A percentile compares a stretch with the other conserved stretches of the same genome.
phyloP scores from a whole-genome alignment of 1,140 invertebrate species.

The Stenopsyche tienmushanensis region DNA sequence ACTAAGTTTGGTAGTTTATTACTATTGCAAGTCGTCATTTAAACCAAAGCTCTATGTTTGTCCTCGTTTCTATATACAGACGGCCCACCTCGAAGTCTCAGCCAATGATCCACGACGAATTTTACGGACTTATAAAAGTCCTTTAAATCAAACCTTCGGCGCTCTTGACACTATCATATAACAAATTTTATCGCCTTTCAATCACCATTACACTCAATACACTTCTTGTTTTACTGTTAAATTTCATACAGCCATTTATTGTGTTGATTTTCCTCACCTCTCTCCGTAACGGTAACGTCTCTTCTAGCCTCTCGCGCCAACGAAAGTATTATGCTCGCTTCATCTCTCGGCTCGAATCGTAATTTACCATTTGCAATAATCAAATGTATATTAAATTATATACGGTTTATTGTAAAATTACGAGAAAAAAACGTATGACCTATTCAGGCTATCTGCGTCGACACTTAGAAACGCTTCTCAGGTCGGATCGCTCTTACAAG shows the following conservation, averaged over 20 bases:
- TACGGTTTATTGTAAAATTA: conserved; percentile 5
- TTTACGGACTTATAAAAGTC: background rate
- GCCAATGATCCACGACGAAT: background rate
- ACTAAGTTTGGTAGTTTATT: too few species aligned
- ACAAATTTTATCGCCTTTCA: conserved; percentile 12
- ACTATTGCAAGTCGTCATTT: too few species aligned
- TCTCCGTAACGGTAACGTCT: conserved; percentile 15
- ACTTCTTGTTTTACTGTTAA: conserved; percentile 19
- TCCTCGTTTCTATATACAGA: too few species aligned
- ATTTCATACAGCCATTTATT: conserved; percentile 15
- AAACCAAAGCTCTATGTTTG: too few species aligned
- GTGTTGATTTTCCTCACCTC: conserved; percentile 19
- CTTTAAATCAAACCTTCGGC: conserved; percentile 6
- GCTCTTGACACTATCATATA: background rate
- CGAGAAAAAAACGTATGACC: background rate
- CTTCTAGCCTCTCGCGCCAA: background rate
- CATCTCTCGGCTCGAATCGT: background rate
- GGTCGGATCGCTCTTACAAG: background rate
- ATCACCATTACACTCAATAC: conserved; percentile 9
- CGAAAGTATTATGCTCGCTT: conserved; percentile 15
- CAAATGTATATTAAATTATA: conserved; percentile 16
- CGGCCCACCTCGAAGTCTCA: too few species aligned
- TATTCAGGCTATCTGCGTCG: too few species aligned
- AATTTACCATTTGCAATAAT: background rate
- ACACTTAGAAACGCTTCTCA: background rate